phyloP scores from a whole-genome alignment of 1,140 invertebrate species.

The Drosophila auraria region DNA sequence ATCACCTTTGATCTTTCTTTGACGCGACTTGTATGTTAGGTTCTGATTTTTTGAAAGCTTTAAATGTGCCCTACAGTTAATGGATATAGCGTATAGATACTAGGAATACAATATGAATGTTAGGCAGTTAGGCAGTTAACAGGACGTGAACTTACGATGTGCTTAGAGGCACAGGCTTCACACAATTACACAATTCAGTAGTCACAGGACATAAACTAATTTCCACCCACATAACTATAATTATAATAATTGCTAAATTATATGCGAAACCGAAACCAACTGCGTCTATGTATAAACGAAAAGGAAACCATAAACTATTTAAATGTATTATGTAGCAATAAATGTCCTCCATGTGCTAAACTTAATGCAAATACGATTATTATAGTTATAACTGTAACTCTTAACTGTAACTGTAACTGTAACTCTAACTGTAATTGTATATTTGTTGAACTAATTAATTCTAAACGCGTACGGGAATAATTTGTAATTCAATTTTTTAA shows the following conservation, averaged over 20 bases:
- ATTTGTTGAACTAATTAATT: constrained; percentile 76
- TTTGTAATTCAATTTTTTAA: constrained; percentile 74
- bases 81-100: constrained; percentile 9
- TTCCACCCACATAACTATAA: constrained; percentile 5
- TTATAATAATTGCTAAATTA: constrained; percentile 1
- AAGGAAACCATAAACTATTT: constrained; percentile 55
- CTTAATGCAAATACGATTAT: constrained; percentile 59
- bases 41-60: constrained; percentile 77
- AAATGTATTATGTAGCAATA: constrained; percentile 79
- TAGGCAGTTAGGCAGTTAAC: constrained; percentile 9
- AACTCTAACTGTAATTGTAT: constrained; percentile 59
- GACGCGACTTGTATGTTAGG: constrained; percentile 38
- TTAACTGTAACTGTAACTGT: constrained; percentile 47
- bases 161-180: not conserved
- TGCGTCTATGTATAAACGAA: constrained; percentile 42
- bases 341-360: constrained; percentile 85
- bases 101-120: constrained; percentile 28
- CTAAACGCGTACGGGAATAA: constrained; percentile 52
- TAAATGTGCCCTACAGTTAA: constrained; percentile 79
- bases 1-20: constrained; percentile 15
- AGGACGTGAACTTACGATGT: constrained; percentile 10
- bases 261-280: constrained; percentile 9
- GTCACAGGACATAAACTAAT: constrained; percentile 9
- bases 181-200: not conserved
- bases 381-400: constrained; percentile 45